Base-by-base conservation (phyloP, 30 jellyfish, hydroid and myxozoan species). In the Morbakka virulenta region DNA sequence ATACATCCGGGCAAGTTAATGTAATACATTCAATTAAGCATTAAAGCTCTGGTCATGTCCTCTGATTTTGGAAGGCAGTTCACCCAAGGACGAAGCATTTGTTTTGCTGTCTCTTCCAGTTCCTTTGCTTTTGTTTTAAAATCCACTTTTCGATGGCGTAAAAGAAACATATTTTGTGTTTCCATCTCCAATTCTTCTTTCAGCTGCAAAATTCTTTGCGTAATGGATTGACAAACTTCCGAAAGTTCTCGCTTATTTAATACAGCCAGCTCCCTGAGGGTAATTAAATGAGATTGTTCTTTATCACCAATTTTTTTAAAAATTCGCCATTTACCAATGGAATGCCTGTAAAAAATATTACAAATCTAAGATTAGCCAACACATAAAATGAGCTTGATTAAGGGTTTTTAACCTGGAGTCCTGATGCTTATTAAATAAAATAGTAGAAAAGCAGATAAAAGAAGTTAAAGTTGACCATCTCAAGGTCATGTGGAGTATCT, bases 101-200 rank as follows among this genome's bases (percentile, higher is more conserved):
- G 9, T 26, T 57, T 57, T 26, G 71, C 71, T 57, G 71, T 57
- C 31, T 57, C 71, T 57, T 57, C 71, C 9, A 57, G 26, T 57
- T 24, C 31, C 24, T 57, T 57, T 13, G 71, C 71, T 13, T 22
- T 57, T 4, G 26, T 6, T 57, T 57, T 57, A 24, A 57, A 26
- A 6, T 11, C 71, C 24, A 9, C 4, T 57, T 57, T n/a, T 57
- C 26, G 26, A 4, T 41, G 9, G 9, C 57, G 9, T 41, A 41
- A 41, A 9, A 41, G 17, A 41, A 9, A 9, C 17, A 9, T 41
- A 6, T 41, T 41, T 17, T 41, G 13, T 6, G 13, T 41, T 41
- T 41, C 57, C 57, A 6, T 17, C 17, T 6, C 57, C 17, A 41
- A 41, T 17, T 41, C 57, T 9, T 41, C 17, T 17, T 41, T 17